phyloP scores from a whole-genome alignment of 2,113 vertebrate genomes.

The Dinomys branickii region DNA sequence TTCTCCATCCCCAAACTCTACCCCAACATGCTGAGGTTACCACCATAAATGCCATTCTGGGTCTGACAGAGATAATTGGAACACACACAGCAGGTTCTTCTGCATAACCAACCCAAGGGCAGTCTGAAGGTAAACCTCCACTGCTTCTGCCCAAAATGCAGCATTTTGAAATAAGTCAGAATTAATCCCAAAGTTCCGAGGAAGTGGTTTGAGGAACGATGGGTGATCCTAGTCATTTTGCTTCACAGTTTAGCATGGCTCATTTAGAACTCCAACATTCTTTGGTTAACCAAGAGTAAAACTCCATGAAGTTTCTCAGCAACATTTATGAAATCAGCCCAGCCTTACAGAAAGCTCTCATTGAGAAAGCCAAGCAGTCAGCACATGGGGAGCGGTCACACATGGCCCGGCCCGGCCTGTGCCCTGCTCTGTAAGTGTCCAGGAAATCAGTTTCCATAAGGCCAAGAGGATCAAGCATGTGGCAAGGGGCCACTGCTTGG shows the following conservation, averaged over 20 bases:
- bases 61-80: background rate
- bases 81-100: background rate
- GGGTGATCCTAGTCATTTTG: background rate
- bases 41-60: background rate
- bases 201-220: background rate
- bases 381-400: background rate
- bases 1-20: background rate
- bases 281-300: background rate
- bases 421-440: background rate
- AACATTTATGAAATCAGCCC: background rate
- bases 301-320: background rate
- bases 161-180: background rate
- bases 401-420: rapidly evolving
- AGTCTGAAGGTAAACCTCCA: background rate
- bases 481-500: rapidly evolving
- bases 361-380: background rate
- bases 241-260: background rate
- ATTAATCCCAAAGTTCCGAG: background rate
- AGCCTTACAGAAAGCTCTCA: background rate
- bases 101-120: background rate
- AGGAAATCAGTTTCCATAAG: background rate
- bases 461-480: background rate
- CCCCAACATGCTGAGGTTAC: background rate
- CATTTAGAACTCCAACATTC: background rate
- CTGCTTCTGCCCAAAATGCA: background rate